phyloP scores from a whole-genome alignment of 2,113 vertebrate species.

The Hippocampus guttulatus region DNA sequence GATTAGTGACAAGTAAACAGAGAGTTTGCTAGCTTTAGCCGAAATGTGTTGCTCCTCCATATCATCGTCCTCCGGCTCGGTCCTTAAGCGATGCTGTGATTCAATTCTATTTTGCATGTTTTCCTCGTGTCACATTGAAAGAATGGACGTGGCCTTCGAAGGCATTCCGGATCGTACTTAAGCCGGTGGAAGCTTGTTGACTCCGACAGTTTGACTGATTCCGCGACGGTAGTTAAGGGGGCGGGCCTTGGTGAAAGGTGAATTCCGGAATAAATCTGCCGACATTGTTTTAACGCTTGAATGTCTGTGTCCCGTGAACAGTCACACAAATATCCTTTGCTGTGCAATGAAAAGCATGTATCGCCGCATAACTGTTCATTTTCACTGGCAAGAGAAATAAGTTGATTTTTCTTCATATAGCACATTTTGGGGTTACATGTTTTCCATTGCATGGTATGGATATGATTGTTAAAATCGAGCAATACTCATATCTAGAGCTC shows the following conservation, averaged over 20 bases:
- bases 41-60: not conserved
- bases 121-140: not conserved
- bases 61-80: not conserved
- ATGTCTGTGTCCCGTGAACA: slow-evolving; percentile 28
- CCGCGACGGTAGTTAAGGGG: not conserved
- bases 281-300: slow-evolving; percentile 6
- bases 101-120: not conserved
- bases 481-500: slow-evolving; percentile 48
- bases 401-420: not conserved
- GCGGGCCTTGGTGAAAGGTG: not conserved
- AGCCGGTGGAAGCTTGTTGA: not conserved
- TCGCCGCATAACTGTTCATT: not conserved
- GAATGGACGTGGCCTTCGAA: not conserved
- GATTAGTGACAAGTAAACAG: not conserved
- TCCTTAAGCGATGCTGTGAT: not conserved
- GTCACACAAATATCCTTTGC: not conserved
- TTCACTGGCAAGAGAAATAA: not conserved
- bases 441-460: not conserved
- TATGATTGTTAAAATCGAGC: slow-evolving; percentile 51
- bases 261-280: not conserved
- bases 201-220: not conserved
- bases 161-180: not conserved
- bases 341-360: slow-evolving; percentile 6
- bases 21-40: not conserved
- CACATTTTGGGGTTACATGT: not conserved